These are phyloP conservation scores for Caranx melampygus DNA, from an alignment of 2,113 vertebrate genomes.

Conservation along the genomic window DNA sequence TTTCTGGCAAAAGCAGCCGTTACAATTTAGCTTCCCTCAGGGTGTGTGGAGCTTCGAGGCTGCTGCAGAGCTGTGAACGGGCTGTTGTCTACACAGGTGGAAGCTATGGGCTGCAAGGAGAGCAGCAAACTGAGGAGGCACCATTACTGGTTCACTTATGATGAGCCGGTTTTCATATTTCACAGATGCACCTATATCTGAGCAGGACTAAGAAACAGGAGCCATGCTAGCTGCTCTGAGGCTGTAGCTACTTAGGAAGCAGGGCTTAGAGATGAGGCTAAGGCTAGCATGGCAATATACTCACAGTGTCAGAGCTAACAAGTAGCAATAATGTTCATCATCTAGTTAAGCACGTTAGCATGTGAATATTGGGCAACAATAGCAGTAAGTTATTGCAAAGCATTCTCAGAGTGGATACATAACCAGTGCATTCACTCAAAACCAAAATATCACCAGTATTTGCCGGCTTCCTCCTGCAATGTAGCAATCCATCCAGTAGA, in stretches of 20 bases:
- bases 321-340: not conserved
- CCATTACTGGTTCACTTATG: not conserved
- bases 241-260: not conserved
- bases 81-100: slow-evolving; percentile 66
- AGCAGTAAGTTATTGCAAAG: too few relatives aligned
- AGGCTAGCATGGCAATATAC: not conserved
- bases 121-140: not conserved
- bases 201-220: not conserved
- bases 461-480: too few relatives aligned
- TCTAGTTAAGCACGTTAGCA: not conserved
- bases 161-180: slow-evolving; percentile 1
- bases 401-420: too few relatives aligned
- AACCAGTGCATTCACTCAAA: too few relatives aligned
- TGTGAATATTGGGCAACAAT: too few relatives aligned
- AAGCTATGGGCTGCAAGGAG: slow-evolving; percentile 18
- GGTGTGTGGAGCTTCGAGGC: slow-evolving; percentile 40
- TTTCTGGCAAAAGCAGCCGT: slow-evolving; percentile 52
- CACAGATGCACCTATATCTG: not conserved
- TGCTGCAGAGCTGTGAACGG: slow-evolving; percentile 41
- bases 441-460: too few relatives aligned
- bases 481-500: not conserved
- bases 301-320: not conserved
- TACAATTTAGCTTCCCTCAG: slow-evolving; percentile 56
- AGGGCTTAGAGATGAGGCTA: not conserved
- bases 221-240: not conserved